Percentiles rank a stretch among this genome's conserved stretches.
Evolutionary conservation across 2,888 invertebrate genomes (phyloP).

Genomic region (Drosophila ustulata): DNA sequence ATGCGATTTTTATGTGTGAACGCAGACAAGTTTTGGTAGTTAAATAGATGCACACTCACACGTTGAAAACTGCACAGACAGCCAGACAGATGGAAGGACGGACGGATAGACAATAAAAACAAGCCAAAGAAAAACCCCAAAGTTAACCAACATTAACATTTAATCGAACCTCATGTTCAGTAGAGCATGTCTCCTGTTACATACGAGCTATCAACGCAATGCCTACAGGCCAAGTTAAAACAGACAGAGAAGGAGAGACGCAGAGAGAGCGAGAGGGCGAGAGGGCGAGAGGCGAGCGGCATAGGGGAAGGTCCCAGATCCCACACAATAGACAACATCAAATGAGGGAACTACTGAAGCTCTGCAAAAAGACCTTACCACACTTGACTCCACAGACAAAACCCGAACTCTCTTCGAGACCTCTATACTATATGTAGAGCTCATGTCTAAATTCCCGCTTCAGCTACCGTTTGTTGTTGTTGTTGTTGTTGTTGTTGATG

Average conservation of each 20-base stretch:
- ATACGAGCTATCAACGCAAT: conserved; percentile 73
- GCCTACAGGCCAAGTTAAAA: conserved; percentile 22
- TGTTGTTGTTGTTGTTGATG: conserved; percentile 15
- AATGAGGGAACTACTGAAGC: conserved; percentile 81
- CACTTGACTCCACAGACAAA: conserved; percentile 57
- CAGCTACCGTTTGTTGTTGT: conserved; percentile 10
- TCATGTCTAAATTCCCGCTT: conserved; percentile 25
- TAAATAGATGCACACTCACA: conserved; percentile 75
- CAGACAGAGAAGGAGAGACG: not conserved
- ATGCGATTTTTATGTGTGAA: conserved; percentile 79
- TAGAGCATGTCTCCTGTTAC: conserved; percentile 84
- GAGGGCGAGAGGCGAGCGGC: conserved; percentile 36
- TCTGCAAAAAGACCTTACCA: conserved; percentile 77
- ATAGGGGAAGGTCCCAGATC: conserved; percentile 58
- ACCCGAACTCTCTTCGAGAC: conserved; percentile 13
- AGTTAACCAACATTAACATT: conserved; percentile 85
- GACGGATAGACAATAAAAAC: conserved; percentile 43
- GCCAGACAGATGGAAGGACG: conserved; percentile 19
- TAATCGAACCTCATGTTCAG: conserved; percentile 85
- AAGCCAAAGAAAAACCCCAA: conserved; percentile 79
- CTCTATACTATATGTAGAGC: conserved; percentile 30
- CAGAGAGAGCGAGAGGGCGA: conserved; percentile 20
- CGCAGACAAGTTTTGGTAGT: conserved; percentile 81
- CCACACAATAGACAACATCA: conserved; percentile 65
- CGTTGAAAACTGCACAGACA: conserved; percentile 47